phyloP scores from a whole-genome alignment of 64 coral and sea anemone species.

The Stichodactyla helianthus region DNA sequence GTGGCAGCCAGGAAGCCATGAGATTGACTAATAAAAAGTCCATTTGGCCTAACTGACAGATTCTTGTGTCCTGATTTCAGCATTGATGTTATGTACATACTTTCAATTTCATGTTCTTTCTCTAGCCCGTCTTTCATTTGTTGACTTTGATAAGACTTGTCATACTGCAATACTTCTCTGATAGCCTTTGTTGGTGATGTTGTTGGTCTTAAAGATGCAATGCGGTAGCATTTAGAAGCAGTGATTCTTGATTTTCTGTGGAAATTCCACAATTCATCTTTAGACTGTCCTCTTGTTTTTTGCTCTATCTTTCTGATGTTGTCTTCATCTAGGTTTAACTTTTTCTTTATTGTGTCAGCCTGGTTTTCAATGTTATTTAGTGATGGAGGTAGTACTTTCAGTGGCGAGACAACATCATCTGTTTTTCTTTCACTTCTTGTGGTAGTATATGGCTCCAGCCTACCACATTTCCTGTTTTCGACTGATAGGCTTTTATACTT shows the following conservation, averaged over 20 bases:
- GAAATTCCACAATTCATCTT: slow-evolving; percentile 37
- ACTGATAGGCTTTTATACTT: slow-evolving; percentile 17
- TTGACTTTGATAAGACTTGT: slow-evolving; percentile 24
- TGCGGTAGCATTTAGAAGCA: slow-evolving; percentile 49
- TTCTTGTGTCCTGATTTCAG: slow-evolving; percentile 22
- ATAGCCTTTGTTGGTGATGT: slow-evolving; percentile 67
- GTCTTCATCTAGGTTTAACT: neutral
- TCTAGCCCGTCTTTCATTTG: slow-evolving; percentile 48
- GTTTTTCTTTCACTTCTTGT: slow-evolving; percentile 36
- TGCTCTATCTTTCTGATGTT: slow-evolving; percentile 31
- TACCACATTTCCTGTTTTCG: slow-evolving; percentile 32
- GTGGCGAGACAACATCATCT: slow-evolving; percentile 30
- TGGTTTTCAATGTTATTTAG: slow-evolving; percentile 28
- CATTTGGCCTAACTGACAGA: slow-evolving; percentile 19
- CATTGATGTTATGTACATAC: slow-evolving; percentile 5
- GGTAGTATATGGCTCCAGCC: slow-evolving; percentile 34
- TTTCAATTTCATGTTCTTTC: slow-evolving; percentile 33
- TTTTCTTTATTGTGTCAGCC: slow-evolving; percentile 11
- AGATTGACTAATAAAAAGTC: slow-evolving; percentile 28
- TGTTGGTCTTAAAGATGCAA: slow-evolving; percentile 32
- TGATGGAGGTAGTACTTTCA: slow-evolving; percentile 37
- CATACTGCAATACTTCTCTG: slow-evolving; percentile 47
- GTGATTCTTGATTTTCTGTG: slow-evolving; percentile 58
- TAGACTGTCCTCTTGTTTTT: slow-evolving; percentile 40
- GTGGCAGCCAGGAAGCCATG: slow-evolving; percentile 42